Evolutionary conservation across 2,888 invertebrate species (phyloP).

Genomic region (Agapostemon virescens): DNA sequence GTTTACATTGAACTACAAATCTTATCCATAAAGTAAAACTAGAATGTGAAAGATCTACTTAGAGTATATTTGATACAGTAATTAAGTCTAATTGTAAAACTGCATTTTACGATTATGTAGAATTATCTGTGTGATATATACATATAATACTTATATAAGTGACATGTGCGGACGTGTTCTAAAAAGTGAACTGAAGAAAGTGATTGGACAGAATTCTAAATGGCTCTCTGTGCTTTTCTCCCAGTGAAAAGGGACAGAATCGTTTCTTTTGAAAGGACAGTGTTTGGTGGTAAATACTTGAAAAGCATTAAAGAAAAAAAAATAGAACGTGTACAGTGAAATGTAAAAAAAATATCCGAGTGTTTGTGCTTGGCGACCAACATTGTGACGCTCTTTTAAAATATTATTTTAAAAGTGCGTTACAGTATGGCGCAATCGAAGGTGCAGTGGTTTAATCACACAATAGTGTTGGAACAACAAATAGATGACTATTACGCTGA

Average conservation of each 20-base stretch:
- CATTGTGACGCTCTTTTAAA: constrained; percentile 55
- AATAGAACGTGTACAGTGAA: constrained; percentile 77
- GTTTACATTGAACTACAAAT: constrained; percentile 1
- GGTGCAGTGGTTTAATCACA: constrained; percentile 80
- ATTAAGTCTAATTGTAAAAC: constrained; percentile 52
- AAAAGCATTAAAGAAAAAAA: constrained; percentile 70
- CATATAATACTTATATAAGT: constrained; percentile 51
- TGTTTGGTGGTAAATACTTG: constrained; percentile 51
- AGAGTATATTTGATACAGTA: constrained; percentile 51
- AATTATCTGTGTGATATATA: constrained; percentile 55
- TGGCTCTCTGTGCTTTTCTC: constrained; percentile 49
- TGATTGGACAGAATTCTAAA: constrained; percentile 43
- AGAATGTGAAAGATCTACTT: constrained; percentile 49
- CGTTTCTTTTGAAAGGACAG: constrained; percentile 41
- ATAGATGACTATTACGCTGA: constrained; percentile 79
- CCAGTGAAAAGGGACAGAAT: constrained; percentile 46
- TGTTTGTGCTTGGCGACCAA: constrained; percentile 52
- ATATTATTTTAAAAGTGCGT: constrained; percentile 47
- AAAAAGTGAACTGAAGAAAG: constrained; percentile 49
- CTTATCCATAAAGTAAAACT: neutral
- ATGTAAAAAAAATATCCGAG: constrained; percentile 75
- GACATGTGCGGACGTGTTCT: constrained; percentile 56
- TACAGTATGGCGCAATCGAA: constrained; percentile 65
- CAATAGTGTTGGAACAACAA: constrained; percentile 76
- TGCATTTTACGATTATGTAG: constrained; percentile 55